Percentiles rank a stretch among this genome's conserved stretches.
phyloP scores from a whole-genome alignment of 1,140 invertebrate species.

The Cotesia typhae region DNA sequence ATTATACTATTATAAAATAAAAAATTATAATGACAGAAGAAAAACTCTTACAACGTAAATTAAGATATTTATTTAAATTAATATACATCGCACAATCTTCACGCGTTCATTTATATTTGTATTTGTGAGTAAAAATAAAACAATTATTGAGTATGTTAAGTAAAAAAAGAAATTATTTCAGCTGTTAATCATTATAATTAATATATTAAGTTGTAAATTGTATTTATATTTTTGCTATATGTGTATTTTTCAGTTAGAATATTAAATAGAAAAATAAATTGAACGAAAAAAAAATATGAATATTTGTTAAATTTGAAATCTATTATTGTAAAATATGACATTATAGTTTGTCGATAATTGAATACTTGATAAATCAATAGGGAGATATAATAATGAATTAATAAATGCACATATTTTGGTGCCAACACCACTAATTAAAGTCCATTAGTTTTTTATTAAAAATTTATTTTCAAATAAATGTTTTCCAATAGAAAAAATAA shows the following conservation, averaged over 20 bases:
- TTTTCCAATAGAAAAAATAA: too few species aligned
- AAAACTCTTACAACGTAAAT: slow-evolving; percentile 1
- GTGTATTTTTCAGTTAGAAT: neutral
- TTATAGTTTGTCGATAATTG: too few species aligned
- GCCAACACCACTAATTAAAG: too few species aligned
- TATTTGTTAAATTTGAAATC: neutral
- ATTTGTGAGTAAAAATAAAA: slow-evolving; percentile 3
- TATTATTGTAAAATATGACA: too few species aligned
- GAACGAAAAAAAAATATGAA: neutral
- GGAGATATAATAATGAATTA: too few species aligned
- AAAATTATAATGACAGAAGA: slow-evolving; percentile 1
- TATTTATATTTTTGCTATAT: slow-evolving; percentile 5
- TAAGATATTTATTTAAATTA: slow-evolving; percentile 17
- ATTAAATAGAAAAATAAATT: neutral
- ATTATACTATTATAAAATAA: too few species aligned
- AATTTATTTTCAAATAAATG: too few species aligned
- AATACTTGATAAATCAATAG: too few species aligned
- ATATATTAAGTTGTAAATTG: slow-evolving; percentile 3
- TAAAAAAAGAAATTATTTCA: too few species aligned
- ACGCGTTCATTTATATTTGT: slow-evolving; percentile 20
- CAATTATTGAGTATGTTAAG: neutral
- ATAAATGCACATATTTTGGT: too few species aligned
- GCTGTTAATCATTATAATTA: neutral
- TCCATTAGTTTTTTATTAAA: too few species aligned
- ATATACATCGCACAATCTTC: slow-evolving; percentile 39